Base-by-base conservation (phyloP, 1,140 invertebrate genomes). In the Rhysida immarginata region DNA sequence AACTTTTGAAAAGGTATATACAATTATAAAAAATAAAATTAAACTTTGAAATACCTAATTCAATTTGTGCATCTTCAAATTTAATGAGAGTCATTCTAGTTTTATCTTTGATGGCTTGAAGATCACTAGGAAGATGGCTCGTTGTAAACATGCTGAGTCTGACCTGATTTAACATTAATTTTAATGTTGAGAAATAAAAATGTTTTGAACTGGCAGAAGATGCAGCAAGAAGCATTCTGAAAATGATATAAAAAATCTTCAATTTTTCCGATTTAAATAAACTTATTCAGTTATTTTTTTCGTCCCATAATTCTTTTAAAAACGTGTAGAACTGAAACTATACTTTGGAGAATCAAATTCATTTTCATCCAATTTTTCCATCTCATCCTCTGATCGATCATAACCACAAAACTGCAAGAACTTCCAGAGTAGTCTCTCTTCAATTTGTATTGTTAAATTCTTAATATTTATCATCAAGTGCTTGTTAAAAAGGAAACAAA, bases 41-140 rank as follows among this genome's bases (percentile, higher is more conserved):
- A n/a, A n/a, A n/a, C n/a, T n/a, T n/a, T n/a, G 8, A 62, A 61
- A 56, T 57, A 71, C 69, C 67, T 35, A 98, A 72, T 62, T 95
- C 85, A 23, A 99, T 89, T 14, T 82, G 77, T 1, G 94, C 95
- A 72, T 98, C 92, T 74, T 98, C 95, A 72, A 99, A 99, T 62
- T 86, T 86, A 29, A 97, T 88, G 5, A 98, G 71, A 24, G 85
- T 90, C 2, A 96, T 75, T 1, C 87, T 87, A 29, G 95, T 73
- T 59, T 85, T 82, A 57, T 83, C 78, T 72, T 97, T 97, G 5
- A 97, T 81, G 52, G 74, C 71, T 57, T 80, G 77, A 48, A 97
- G 74, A 62, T 86, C 80, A 1, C 76, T 66, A 1, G 83, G 77
- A 50, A 97, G 66, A 67, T 88, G 88, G 56, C 79, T 83, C 0